phyloP scores from a whole-genome alignment of 2,888 invertebrate genomes.

The Dynastes hyllus region DNA sequence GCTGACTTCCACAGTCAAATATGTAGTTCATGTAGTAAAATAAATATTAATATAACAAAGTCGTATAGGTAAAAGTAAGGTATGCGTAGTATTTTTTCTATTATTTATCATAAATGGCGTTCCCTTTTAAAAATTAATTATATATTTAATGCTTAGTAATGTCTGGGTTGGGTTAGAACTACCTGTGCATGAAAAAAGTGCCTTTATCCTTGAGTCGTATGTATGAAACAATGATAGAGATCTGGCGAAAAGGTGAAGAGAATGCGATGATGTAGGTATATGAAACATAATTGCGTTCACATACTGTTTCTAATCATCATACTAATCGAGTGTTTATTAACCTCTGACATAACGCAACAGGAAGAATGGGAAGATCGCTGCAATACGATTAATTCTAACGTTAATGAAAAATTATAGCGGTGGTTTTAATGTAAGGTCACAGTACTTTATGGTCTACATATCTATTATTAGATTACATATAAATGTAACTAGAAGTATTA shows the following conservation, averaged over 20 bases:
- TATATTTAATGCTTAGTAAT: slow-evolving; percentile 52
- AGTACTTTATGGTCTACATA: background rate
- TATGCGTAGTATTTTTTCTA: slow-evolving; percentile 34
- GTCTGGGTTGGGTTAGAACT: slow-evolving; percentile 51
- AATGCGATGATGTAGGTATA: slow-evolving; percentile 46
- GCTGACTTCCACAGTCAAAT: background rate
- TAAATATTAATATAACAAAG: slow-evolving; percentile 28
- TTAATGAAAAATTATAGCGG: background rate
- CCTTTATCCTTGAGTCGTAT: slow-evolving; percentile 49
- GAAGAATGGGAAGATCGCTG: background rate
- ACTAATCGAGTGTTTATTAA: slow-evolving; percentile 7
- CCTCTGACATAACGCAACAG: slow-evolving; percentile 17
- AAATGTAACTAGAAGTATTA: too few relatives aligned
- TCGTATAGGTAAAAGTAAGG: slow-evolving; percentile 33
- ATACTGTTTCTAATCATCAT: slow-evolving; percentile 11
- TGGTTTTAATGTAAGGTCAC: background rate
- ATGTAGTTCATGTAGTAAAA: background rate
- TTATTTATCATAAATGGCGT: slow-evolving; percentile 42
- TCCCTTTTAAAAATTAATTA: slow-evolving; percentile 52
- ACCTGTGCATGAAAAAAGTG: slow-evolving; percentile 25
- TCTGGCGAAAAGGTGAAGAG: slow-evolving; percentile 38
- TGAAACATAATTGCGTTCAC: slow-evolving; percentile 19
- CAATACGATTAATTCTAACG: background rate
- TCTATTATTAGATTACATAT: background rate
- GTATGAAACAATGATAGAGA: slow-evolving; percentile 45